Evolutionary conservation across 2,113 vertebrate genomes (phyloP).

Genomic region (Chitala chitala): DNA sequence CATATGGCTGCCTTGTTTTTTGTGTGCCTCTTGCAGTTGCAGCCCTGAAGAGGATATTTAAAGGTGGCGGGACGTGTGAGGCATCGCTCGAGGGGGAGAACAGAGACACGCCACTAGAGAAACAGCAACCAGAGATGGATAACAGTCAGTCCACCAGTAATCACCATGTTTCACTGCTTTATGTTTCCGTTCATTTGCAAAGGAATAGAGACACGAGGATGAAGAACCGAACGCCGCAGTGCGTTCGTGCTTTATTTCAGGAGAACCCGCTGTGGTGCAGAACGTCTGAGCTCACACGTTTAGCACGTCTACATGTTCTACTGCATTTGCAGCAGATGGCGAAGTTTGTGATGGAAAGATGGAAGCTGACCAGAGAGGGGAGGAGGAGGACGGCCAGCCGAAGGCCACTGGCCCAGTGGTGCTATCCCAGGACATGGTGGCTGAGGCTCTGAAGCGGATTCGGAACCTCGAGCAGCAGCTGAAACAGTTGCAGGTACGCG

Average conservation of each 20-base stretch:
- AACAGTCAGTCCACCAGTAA: constrained; percentile 46
- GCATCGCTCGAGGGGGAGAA: constrained; percentile 53
- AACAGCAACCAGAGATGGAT: constrained; percentile 36
- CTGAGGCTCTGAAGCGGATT: constrained; percentile 62
- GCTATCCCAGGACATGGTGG: constrained; percentile 55
- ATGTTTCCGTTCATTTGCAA: background rate
- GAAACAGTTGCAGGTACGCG: constrained; percentile 70
- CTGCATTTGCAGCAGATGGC: constrained; percentile 41
- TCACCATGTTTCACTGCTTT: background rate
- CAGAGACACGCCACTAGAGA: constrained; percentile 41
- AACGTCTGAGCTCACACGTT: background rate
- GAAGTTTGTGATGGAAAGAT: constrained; percentile 24
- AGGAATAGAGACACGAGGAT: no score
- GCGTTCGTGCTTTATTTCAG: no score
- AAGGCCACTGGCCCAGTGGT: constrained; percentile 48
- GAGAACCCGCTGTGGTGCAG: background rate
- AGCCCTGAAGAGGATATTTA: constrained; percentile 68
- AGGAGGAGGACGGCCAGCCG: background rate
- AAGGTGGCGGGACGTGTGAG: constrained; percentile 55
- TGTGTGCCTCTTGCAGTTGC: constrained; percentile 54
- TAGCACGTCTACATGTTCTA: background rate
- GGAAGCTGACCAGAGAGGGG: constrained; percentile 27
- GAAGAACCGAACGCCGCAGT: no score
- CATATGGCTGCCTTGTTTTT: background rate
- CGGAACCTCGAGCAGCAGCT: constrained; percentile 64